These are phyloP conservation scores for Artibeus jamaicensis DNA, from an alignment of 2,797 vertebrate species.

Conservation along the genomic window DNA sequence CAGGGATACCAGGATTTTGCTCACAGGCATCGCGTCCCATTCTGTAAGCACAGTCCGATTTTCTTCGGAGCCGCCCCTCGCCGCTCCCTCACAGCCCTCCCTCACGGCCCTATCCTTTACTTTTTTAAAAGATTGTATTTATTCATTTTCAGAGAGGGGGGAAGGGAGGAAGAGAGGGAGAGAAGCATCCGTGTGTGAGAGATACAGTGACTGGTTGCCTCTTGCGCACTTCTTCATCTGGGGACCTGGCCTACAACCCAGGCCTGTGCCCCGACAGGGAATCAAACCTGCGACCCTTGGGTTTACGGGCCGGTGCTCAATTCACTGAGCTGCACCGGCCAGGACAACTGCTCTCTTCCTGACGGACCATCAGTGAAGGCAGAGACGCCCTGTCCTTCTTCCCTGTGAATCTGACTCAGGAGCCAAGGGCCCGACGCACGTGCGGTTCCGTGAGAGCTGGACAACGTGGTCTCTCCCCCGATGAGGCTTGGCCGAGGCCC, in stretches of 20 bases:
- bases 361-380: not conserved
- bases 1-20: too few relatives aligned
- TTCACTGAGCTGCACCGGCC: not conserved
- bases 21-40: accelerated
- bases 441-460: not conserved
- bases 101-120: not conserved
- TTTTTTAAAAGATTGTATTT: not conserved
- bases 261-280: not conserved
- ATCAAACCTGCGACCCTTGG: not conserved
- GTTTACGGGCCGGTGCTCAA: not conserved
- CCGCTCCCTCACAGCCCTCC: not conserved
- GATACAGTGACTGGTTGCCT: not conserved
- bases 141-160: too few relatives aligned
- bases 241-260: too few relatives aligned
- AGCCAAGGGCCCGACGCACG: not conserved
- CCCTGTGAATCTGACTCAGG: not conserved
- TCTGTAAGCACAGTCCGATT: not conserved
- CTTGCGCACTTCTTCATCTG: not conserved
- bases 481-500: not conserved
- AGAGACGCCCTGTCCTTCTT: not conserved
- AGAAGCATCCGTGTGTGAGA: not conserved
- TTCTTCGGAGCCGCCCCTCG: not conserved
- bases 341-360: not conserved
- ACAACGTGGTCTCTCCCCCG: accelerated
- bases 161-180: not conserved